phyloP scores from a whole-genome alignment of 2,888 invertebrate genomes.

The Branchellion lobata region DNA sequence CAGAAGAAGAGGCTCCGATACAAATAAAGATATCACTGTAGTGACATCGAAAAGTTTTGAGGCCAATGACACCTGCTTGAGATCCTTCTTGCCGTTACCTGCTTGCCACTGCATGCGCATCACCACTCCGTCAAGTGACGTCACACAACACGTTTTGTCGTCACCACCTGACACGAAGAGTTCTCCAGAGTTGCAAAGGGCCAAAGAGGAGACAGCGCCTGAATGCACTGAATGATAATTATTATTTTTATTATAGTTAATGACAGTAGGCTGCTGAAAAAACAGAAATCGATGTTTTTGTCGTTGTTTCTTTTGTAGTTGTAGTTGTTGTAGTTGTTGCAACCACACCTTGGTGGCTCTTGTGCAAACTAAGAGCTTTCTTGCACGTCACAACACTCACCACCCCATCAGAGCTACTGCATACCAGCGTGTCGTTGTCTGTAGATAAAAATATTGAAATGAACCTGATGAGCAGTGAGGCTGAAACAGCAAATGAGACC shows the following conservation, averaged over 20 bases:
- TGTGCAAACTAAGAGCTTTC: not conserved
- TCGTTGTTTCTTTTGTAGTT: not conserved
- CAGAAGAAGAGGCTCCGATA: no score
- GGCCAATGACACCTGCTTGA: slow-evolving; percentile 30
- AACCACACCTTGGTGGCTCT: slow-evolving; percentile 2
- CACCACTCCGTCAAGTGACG: slow-evolving; percentile 56
- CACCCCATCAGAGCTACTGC: slow-evolving; percentile 6
- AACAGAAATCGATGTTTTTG: no score
- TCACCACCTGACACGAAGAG: slow-evolving; percentile 58
- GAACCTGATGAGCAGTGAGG: not conserved
- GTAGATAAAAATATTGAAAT: not conserved
- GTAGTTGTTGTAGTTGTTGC: no score
- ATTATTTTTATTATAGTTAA: no score
- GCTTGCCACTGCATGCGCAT: slow-evolving; percentile 54
- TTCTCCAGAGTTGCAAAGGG: slow-evolving; percentile 57
- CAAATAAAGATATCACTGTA: no score
- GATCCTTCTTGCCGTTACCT: slow-evolving; percentile 50
- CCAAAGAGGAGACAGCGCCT: slow-evolving; percentile 55
- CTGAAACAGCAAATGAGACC: not conserved
- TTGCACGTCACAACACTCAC: not conserved
- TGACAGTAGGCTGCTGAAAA: no score
- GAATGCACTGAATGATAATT: no score
- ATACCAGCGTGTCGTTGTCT: not conserved
- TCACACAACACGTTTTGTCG: slow-evolving; percentile 57
- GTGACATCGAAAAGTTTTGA: no score